A percentile compares a stretch with the other conserved stretches of the same genome.
Conservation (phyloP, 30 jellyfish, hydroid and myxozoan genomes). For the Pelagia noctiluca region DNA sequence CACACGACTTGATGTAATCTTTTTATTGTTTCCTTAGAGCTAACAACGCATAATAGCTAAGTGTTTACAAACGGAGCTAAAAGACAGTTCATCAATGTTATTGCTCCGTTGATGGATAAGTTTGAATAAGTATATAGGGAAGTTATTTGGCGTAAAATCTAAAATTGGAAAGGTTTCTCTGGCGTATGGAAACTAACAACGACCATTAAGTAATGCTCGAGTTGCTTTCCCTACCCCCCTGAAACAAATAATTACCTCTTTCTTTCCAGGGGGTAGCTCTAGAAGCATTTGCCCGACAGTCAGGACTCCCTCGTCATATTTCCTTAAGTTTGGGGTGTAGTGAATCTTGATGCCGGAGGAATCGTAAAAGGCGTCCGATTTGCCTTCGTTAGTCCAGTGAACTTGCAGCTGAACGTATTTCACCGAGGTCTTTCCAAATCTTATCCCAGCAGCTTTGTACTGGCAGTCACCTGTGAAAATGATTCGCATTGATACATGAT, state of each 20-base stretch:
- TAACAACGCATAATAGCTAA: too few species aligned
- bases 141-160: too few species aligned
- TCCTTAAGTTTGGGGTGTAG: slow-evolving; percentile 32
- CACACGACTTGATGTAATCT: too few species aligned
- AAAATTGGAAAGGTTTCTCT: too few species aligned
- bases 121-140: too few species aligned
- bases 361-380: slow-evolving; percentile 1
- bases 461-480: slow-evolving; percentile 19
- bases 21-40: too few species aligned
- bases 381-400: slow-evolving; percentile 34
- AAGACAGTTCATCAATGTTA: too few species aligned
- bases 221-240: background rate
- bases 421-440: slow-evolving; percentile 28
- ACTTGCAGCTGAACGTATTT: slow-evolving; percentile 34
- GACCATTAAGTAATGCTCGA: background rate
- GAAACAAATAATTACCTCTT: background rate
- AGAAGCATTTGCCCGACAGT: slow-evolving; percentile 36
- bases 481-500: background rate
- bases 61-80: too few species aligned
- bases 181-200: background rate
- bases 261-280: slow-evolving; percentile 55
- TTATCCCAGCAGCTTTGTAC: slow-evolving; percentile 9
- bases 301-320: slow-evolving; percentile 32
- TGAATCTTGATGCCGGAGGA: slow-evolving; percentile 34
- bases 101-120: too few species aligned